Conservation (phyloP, 2,113 vertebrate genomes). For the Lagenorhynchus albirostris region DNA sequence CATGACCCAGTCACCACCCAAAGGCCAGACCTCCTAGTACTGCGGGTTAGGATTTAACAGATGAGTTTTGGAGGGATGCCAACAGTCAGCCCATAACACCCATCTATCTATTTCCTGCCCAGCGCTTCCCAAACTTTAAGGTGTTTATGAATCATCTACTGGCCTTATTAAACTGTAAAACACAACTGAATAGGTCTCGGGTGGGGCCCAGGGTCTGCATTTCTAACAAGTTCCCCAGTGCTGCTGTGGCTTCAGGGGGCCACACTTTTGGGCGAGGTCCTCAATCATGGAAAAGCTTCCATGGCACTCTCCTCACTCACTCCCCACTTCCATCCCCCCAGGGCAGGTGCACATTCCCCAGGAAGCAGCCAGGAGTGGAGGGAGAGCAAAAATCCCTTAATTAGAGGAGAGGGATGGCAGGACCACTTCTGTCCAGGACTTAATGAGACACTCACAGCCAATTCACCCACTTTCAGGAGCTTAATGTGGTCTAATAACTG, state of each 20-base stretch:
- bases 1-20: not conserved
- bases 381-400: not conserved
- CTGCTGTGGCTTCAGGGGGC: too few relatives aligned
- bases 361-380: not conserved
- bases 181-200: not conserved
- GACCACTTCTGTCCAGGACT: not conserved
- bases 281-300: not conserved
- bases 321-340: not conserved
- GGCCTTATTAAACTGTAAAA: not conserved
- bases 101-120: not conserved
- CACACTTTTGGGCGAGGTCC: too few relatives aligned
- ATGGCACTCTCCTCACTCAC: not conserved
- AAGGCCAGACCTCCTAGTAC: not conserved
- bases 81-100: not conserved
- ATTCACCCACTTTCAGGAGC: not conserved
- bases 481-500: not conserved
- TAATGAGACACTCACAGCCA: not conserved
- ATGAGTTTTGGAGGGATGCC: not conserved
- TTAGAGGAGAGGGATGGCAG: not conserved
- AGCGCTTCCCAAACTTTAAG: not conserved
- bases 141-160: not conserved
- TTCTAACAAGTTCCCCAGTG: not conserved
- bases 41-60: not conserved
- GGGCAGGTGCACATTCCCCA: not conserved
- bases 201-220: not conserved